Percentiles rank a stretch among this genome's conserved stretches.
Evolutionary conservation across 2,113 vertebrate genomes (phyloP).

Genomic region (Oostethus manadensis): DNA sequence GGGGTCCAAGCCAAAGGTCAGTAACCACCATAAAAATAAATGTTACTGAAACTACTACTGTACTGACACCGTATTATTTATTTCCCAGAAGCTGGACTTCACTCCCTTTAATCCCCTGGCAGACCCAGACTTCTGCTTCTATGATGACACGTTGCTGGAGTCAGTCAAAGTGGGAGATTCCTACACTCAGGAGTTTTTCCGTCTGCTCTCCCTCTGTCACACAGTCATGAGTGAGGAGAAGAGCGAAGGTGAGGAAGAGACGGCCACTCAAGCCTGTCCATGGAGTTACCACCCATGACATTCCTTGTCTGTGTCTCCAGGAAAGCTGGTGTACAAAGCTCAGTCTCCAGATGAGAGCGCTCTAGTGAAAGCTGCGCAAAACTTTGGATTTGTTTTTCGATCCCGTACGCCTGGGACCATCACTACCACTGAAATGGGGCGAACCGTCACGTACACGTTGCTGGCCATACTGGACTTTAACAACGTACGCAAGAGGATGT

Average conservation of each 20-base stretch:
- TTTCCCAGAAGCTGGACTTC: slow-evolving; percentile 80
- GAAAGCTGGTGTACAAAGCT: slow-evolving; percentile 86
- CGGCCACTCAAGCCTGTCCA: too few relatives aligned
- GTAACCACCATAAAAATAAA: neutral
- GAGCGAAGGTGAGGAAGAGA: slow-evolving; percentile 71
- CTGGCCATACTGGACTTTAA: slow-evolving; percentile 93
- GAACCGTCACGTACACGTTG: slow-evolving; percentile 81
- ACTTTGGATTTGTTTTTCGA: slow-evolving; percentile 89
- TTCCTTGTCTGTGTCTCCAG: slow-evolving; percentile 46
- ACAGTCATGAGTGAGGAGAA: slow-evolving; percentile 93
- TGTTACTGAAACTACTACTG: neutral
- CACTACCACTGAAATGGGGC: slow-evolving; percentile 82
- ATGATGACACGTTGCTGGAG: slow-evolving; percentile 81
- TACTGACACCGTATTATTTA: neutral
- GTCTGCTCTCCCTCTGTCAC: slow-evolving; percentile 88
- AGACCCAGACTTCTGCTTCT: slow-evolving; percentile 81
- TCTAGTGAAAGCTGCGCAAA: slow-evolving; percentile 84
- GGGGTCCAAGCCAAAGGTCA: slow-evolving; percentile 76
- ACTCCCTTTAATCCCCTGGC: slow-evolving; percentile 83
- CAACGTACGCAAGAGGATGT: slow-evolving; percentile 93
- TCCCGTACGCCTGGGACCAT: slow-evolving; percentile 85
- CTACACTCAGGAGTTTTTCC: slow-evolving; percentile 84
- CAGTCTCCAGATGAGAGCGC: slow-evolving; percentile 91
- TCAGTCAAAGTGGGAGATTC: slow-evolving; percentile 79
- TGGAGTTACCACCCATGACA: neutral